Conservation (phyloP, 2,113 vertebrate genomes). For the Strix aluco region DNA sequence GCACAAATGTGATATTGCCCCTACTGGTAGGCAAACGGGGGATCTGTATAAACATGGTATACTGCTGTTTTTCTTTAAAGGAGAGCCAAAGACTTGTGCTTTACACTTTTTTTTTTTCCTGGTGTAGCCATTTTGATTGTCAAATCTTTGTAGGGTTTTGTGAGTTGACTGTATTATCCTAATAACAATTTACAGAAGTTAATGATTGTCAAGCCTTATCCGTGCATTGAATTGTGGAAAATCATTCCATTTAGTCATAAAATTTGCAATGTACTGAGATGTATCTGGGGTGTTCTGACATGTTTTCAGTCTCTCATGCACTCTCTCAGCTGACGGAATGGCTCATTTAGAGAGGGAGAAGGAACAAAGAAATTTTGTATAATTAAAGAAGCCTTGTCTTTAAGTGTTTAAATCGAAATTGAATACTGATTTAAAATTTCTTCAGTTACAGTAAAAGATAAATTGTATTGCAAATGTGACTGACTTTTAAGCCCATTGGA, state of each 20-base stretch:
- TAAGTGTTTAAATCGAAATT: constrained; percentile 18
- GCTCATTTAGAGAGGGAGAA: constrained; percentile 46
- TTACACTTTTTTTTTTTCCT: constrained; percentile 64
- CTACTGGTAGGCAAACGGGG: constrained; percentile 84
- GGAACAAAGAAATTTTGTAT: background rate
- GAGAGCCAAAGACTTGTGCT: constrained; percentile 86
- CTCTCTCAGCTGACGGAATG: background rate
- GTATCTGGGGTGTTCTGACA: constrained; percentile 18
- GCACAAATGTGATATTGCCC: constrained; percentile 84
- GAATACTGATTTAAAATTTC: constrained; percentile 10
- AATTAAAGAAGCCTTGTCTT: constrained; percentile 33
- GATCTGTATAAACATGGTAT: constrained; percentile 76
- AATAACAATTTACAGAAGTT: constrained; percentile 55
- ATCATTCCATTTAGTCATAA: constrained; percentile 43
- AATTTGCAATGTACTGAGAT: constrained; percentile 52
- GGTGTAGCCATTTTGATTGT: constrained; percentile 68
- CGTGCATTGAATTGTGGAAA: constrained; percentile 61
- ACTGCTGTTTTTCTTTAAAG: constrained; percentile 77
- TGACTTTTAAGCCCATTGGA: constrained; percentile 17
- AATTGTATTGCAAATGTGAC: constrained; percentile 8
- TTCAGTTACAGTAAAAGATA: background rate
- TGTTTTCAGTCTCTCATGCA: constrained; percentile 6
- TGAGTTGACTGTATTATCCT: constrained; percentile 71
- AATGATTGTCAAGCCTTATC: constrained; percentile 69
- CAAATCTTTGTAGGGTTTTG: constrained; percentile 56